phyloP scores from a whole-genome alignment of 2,113 vertebrate species.

The Sciurus niger region DNA sequence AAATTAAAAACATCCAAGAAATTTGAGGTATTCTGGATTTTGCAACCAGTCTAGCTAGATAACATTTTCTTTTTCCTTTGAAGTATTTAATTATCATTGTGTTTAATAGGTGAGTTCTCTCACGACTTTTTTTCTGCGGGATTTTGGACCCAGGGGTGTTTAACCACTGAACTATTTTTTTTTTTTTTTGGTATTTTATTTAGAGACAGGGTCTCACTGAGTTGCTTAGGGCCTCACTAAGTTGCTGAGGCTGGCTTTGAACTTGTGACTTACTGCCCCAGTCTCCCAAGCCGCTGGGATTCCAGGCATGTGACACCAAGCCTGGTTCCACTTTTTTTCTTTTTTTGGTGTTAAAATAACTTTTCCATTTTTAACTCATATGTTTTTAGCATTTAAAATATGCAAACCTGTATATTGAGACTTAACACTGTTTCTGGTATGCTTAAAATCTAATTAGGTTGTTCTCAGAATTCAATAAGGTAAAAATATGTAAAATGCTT shows the following conservation, averaged over 20 bases:
- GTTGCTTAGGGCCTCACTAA: too few species aligned
- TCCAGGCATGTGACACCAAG: too few species aligned
- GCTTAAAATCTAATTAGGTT: conserved; percentile 65
- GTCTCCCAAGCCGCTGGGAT: too few species aligned
- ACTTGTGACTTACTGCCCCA: too few species aligned
- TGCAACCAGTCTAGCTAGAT: neutral
- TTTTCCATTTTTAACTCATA: conserved; percentile 41
- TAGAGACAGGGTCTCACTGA: too few species aligned
- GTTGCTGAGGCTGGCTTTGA: too few species aligned
- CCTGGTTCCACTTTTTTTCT: too few species aligned
- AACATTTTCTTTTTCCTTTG: conserved; percentile 49
- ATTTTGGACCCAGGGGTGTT: too few species aligned
- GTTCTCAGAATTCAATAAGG: conserved; percentile 14
- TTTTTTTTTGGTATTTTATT: too few species aligned
- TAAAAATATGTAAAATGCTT: conserved; percentile 55
- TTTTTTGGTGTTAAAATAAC: conserved; percentile 40
- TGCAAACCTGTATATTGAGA: neutral
- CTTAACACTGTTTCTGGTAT: neutral
- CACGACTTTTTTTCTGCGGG: neutral
- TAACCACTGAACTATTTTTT: too few species aligned
- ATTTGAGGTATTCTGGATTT: conserved; percentile 25
- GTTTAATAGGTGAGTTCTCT: neutral
- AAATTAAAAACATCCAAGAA: conserved; percentile 46
- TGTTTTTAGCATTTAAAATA: conserved; percentile 62
- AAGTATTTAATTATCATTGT: neutral